phyloP scores from a whole-genome alignment of 2,888 invertebrate genomes.

The Disparrhopalites patrizii region DNA sequence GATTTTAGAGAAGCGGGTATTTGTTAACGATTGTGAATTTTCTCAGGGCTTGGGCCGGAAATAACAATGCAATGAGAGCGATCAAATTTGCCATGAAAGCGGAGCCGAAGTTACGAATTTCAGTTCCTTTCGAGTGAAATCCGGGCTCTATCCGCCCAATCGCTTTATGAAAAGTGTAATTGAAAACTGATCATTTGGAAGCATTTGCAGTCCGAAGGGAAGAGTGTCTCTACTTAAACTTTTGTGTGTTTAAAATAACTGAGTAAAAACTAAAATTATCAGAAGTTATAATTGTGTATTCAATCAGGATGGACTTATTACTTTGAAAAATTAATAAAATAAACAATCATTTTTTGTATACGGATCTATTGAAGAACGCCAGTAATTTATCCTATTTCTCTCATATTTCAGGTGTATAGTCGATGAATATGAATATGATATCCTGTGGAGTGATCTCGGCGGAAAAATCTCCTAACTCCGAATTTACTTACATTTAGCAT shows the following conservation, averaged over 20 bases:
- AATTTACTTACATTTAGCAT: background rate
- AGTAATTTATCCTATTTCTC: background rate
- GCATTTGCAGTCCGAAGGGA: background rate
- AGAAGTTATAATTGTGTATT: background rate
- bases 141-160: too few species aligned
- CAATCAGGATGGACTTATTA: background rate
- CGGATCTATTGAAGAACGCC: background rate
- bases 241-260: background rate
- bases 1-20: background rate
- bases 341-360: background rate
- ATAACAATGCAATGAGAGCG: constrained; percentile 56
- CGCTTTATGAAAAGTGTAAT: background rate
- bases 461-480: too few species aligned
- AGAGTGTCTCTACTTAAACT: background rate
- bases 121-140: constrained; percentile 51
- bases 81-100: constrained; percentile 55
- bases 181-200: background rate
- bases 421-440: too few species aligned
- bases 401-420: background rate
- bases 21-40: background rate
- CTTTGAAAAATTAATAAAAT: background rate
- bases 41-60: constrained; percentile 59
- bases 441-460: too few species aligned
- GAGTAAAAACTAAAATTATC: background rate
- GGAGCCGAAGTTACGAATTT: constrained; percentile 55